Evolutionary conservation across 2,797 vertebrate species (phyloP).

Genomic region (Arrhamphus sclerolepis): DNA sequence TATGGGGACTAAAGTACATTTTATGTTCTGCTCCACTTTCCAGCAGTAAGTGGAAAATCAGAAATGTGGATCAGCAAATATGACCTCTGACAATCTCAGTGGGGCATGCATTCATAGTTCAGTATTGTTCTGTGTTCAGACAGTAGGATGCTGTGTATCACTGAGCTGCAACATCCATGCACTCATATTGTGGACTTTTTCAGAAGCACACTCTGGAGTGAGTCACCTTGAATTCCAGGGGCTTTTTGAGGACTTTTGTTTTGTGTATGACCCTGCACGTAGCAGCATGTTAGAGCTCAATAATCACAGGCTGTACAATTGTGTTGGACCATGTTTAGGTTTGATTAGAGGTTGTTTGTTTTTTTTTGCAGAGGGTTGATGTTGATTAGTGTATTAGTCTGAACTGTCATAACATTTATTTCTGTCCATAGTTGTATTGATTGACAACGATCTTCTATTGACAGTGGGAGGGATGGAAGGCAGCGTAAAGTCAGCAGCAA

Average conservation of each 20-base stretch:
- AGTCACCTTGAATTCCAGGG: constrained; percentile 81
- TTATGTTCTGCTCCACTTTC: constrained; percentile 55
- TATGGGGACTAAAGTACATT: constrained; percentile 31
- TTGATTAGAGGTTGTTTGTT: too few relatives aligned
- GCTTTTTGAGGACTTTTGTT: constrained; percentile 77
- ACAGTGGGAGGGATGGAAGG: too few relatives aligned
- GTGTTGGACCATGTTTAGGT: too few relatives aligned
- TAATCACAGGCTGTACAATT: not conserved
- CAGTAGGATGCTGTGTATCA: not conserved
- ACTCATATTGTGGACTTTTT: constrained; percentile 16
- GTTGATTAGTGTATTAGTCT: too few relatives aligned
- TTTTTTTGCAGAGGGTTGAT: too few relatives aligned
- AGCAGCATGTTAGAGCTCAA: constrained; percentile 69
- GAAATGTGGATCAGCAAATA: constrained; percentile 41
- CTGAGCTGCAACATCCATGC: constrained; percentile 6
- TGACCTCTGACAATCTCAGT: constrained; percentile 34
- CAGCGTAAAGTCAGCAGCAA: too few relatives aligned
- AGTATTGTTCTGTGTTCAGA: constrained; percentile 26
- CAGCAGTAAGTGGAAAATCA: constrained; percentile 20
- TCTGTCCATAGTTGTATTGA: too few relatives aligned
- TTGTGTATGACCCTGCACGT: constrained; percentile 85
- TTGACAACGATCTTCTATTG: too few relatives aligned
- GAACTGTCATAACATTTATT: too few relatives aligned
- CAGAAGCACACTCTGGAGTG: constrained; percentile 9
- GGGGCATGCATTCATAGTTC: constrained; percentile 20